A percentile compares a stretch with the other conserved stretches of the same genome.
Evolutionary conservation across 2,888 invertebrate genomes (phyloP).

Genomic region (Limenitis camilla): DNA sequence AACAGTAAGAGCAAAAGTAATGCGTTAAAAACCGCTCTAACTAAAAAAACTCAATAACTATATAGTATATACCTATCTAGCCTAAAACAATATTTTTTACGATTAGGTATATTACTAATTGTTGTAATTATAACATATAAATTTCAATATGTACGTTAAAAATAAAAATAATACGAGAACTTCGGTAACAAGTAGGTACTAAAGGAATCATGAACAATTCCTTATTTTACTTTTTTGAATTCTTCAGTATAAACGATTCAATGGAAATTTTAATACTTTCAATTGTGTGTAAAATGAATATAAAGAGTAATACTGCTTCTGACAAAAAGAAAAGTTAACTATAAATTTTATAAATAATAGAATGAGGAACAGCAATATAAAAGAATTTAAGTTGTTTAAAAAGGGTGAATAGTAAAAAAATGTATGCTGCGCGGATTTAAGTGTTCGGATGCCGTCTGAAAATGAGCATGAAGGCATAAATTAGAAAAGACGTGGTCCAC

Average conservation of each 20-base stretch:
- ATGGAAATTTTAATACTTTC: constrained; percentile 64
- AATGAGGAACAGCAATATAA: constrained; percentile 45
- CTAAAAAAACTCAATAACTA: no score
- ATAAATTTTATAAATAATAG: constrained; percentile 63
- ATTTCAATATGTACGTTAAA: no score
- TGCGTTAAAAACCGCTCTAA: no score
- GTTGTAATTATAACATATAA: no score
- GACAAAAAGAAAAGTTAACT: constrained; percentile 54
- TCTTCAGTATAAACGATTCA: constrained; percentile 33
- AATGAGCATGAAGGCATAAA: constrained; percentile 71
- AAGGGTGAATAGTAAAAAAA: constrained; percentile 48
- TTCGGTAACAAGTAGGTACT: no score
- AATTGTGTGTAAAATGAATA: constrained; percentile 65
- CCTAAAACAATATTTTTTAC: no score
- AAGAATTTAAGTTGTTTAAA: constrained; percentile 42
- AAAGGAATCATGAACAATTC: no score
- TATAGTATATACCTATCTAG: no score
- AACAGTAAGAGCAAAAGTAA: no score
- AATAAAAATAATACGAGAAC: no score
- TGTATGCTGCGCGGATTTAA: constrained; percentile 45
- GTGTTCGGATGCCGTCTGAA: constrained; percentile 50
- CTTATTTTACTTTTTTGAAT: neutral
- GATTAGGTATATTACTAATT: no score
- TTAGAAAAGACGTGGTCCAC: constrained; percentile 51
- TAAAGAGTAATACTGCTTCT: constrained; percentile 47